phyloP scores from a whole-genome alignment of 2,888 invertebrate genomes.

The Tenthredo distinguenda region DNA sequence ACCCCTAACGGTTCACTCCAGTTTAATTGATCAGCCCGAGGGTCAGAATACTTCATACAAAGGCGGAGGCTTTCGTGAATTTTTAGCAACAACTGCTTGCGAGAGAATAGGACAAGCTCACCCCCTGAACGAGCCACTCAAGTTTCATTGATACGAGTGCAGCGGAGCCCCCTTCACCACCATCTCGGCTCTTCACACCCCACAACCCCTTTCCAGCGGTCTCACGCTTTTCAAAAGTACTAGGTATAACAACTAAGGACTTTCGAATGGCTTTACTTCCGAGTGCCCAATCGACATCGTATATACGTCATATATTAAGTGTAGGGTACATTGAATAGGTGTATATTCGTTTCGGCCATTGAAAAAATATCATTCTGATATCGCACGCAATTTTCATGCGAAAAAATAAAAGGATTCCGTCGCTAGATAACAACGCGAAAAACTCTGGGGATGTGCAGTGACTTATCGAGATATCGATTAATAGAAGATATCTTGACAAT shows the following conservation, averaged over 20 bases:
- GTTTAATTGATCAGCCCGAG: slow-evolving; percentile 42
- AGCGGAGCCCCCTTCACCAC: slow-evolving; percentile 28
- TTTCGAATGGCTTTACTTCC: not conserved
- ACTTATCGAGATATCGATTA: slow-evolving; percentile 45
- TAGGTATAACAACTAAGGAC: slow-evolving; percentile 28
- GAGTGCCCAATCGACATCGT: not conserved
- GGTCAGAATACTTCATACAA: slow-evolving; percentile 16
- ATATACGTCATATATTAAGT: not conserved
- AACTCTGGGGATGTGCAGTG: not conserved
- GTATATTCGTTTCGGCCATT: not conserved
- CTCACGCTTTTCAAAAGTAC: slow-evolving; percentile 31
- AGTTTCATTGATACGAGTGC: slow-evolving; percentile 42
- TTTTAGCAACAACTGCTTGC: slow-evolving; percentile 33
- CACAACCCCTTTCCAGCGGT: not conserved
- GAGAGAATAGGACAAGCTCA: slow-evolving; percentile 26
- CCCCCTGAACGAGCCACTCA: slow-evolving; percentile 30
- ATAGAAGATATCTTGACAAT: slow-evolving; percentile 31
- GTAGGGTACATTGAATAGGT: not conserved
- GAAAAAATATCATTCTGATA: not conserved
- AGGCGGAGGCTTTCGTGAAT: slow-evolving; percentile 13
- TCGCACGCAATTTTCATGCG: not conserved
- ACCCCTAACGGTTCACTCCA: slow-evolving; percentile 22
- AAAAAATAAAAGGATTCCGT: not conserved
- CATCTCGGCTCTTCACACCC: not conserved
- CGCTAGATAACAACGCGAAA: not conserved